A percentile compares a stretch with the other conserved stretches of the same genome.
Evolutionary conservation across 2,797 vertebrate species (phyloP).

Genomic region (Hoplostethus atlanticus): DNA sequence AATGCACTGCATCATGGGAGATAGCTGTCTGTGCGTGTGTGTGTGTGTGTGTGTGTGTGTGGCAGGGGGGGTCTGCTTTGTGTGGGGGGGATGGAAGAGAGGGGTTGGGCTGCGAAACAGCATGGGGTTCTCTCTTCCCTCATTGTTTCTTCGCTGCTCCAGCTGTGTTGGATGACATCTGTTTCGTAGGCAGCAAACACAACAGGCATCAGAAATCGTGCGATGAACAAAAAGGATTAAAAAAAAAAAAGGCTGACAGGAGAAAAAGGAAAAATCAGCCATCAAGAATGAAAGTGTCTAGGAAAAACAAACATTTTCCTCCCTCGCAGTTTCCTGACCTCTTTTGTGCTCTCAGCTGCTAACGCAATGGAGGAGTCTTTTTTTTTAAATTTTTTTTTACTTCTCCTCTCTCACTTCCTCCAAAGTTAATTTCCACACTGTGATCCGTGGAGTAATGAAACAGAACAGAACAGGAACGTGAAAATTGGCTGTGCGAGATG

Average conservation of each 20-base stretch:
- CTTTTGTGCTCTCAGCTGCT: constrained; percentile 33
- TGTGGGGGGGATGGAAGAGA: constrained; percentile 33
- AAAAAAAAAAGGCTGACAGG: constrained; percentile 56
- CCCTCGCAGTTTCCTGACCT: constrained; percentile 47
- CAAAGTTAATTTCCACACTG: constrained; percentile 14
- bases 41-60: constrained; percentile 17
- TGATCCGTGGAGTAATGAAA: constrained; percentile 58
- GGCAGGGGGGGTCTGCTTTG: constrained; percentile 42
- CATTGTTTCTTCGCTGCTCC: constrained; percentile 59
- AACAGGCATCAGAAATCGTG: constrained; percentile 68
- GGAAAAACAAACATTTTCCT: constrained; percentile 52
- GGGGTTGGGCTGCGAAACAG: constrained; percentile 56
- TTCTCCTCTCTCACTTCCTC: constrained; percentile 29
- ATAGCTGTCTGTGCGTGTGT: constrained; percentile 22
- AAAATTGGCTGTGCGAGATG: constrained; percentile 69
- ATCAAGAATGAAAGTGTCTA: constrained; percentile 55
- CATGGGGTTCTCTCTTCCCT: constrained; percentile 44
- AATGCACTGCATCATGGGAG: constrained; percentile 37
- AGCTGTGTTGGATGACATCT: constrained; percentile 78
- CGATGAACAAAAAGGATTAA: constrained; percentile 33
- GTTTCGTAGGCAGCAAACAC: constrained; percentile 68
- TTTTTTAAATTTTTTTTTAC: constrained; percentile 25
- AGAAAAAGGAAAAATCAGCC: constrained; percentile 44
- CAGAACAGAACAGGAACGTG: constrained; percentile 58
- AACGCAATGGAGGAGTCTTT: constrained; percentile 9